Base-by-base conservation (phyloP, 2,797 vertebrate species). In the Fratercula arctica region DNA sequence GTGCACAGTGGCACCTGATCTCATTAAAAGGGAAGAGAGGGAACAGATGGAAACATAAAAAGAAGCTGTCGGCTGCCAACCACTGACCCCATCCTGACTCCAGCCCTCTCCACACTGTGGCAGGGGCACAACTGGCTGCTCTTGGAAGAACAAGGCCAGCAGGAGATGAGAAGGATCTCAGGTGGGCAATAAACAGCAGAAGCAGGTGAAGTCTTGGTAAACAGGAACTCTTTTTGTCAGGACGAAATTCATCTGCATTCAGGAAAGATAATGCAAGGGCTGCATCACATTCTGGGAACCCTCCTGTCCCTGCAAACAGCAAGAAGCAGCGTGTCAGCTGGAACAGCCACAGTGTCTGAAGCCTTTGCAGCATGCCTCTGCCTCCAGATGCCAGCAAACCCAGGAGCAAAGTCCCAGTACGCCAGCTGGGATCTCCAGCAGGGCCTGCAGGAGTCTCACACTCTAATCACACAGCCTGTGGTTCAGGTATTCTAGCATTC, bases 31-130 rank as follows among this genome's bases (percentile, higher is more conserved):
- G 57, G 74, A 77, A 88, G 69, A 91, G 79, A 89, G 84, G 77
- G 80, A 97, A 95, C 96, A 97, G 96, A 97, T 97, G 97, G 96
- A 90, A 93, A 66, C 61, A 96, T 69, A 89, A 93, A 95, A 95
- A 97, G 89, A 75, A 82, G 85, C 95, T 95, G 91, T 85, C 96
- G 90, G 91, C 92, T 93, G 92, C 85, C 85, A 91, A 19, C 33
- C 75, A 90, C 85, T 91, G 88, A 80, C 91, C 89, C 72, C 48
- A 83, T 67, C 41, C 85, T 68, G 76, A 75, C 92, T 92, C 76
- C 43, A 75, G 60, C 84, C 45, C 72, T 70, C 64, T 59, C 82
- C 64, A 59, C 73, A 41, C 85, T 37, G 73, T 0, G 0, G 41
- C 41, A 50, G 74, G 33, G 89, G 28, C 70, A 81, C 63, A 84